phyloP scores from a whole-genome alignment of 2,113 vertebrate genomes.

The Lepus europaeus region DNA sequence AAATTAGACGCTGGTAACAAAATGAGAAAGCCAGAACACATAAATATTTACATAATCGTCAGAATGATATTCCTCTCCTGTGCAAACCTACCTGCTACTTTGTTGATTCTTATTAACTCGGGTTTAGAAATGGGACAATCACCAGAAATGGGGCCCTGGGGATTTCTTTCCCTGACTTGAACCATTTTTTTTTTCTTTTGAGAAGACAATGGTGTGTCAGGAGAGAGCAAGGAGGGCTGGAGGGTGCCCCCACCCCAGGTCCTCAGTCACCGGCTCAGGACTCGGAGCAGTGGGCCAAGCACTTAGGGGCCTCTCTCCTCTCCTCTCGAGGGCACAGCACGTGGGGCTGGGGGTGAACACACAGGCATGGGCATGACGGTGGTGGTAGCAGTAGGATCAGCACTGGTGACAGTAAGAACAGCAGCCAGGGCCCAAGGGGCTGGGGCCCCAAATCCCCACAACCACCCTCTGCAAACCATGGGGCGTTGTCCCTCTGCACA shows the following conservation, averaged over 20 bases:
- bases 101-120: conserved; percentile 74
- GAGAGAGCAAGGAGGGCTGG: neutral
- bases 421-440: accelerated
- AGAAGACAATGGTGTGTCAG: neutral
- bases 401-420: accelerated
- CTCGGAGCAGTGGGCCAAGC: accelerated
- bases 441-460: neutral
- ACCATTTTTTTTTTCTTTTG: neutral
- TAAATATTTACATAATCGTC: conserved; percentile 76
- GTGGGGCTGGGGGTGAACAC: accelerated
- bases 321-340: neutral
- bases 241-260: accelerated
- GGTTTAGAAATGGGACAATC: conserved; percentile 64
- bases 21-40: conserved; percentile 69
- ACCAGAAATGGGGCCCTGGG: conserved; percentile 28
- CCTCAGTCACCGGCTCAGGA: neutral
- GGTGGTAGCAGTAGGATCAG: neutral
- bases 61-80: conserved; percentile 65
- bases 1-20: conserved; percentile 78
- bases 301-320: neutral
- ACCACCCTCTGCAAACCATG: neutral
- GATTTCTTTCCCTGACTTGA: neutral
- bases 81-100: conserved; percentile 67
- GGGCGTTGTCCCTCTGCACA: neutral
- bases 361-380: accelerated